These are phyloP conservation scores for Physeter macrocephalus DNA, from an alignment of 2,113 vertebrate species.

Conservation along the genomic window DNA sequence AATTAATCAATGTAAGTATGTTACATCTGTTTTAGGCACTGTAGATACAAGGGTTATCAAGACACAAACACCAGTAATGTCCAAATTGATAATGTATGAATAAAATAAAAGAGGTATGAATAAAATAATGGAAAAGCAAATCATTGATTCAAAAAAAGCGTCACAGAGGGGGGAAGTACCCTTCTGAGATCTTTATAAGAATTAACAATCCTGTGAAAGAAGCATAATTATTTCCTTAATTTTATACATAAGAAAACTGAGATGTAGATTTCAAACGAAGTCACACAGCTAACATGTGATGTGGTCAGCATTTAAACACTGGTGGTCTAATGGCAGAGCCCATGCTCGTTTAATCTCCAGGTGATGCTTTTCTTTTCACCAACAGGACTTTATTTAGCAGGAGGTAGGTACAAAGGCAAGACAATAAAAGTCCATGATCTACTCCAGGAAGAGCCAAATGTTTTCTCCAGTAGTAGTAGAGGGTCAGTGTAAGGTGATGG, in stretches of 20 bases:
- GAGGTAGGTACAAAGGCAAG: not conserved
- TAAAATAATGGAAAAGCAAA: not conserved
- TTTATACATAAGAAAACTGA: slow-evolving; percentile 10
- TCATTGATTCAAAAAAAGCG: not conserved
- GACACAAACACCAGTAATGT: not conserved
- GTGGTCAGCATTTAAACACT: not conserved
- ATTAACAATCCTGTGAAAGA: not conserved
- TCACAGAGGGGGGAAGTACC: not conserved
- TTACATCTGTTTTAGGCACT: not conserved
- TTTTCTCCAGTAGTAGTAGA: not conserved
- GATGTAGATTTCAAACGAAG: not conserved
- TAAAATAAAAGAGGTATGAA: not conserved
- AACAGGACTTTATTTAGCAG: not conserved
- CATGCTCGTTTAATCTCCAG: not conserved
- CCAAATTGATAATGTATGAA: not conserved
- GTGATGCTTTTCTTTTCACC: not conserved
- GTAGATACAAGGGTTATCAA: not conserved
- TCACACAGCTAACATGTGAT: not conserved
- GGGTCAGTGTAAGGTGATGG: not conserved
- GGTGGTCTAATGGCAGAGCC: not conserved
- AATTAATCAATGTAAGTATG: not conserved
- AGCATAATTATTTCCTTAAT: not conserved
- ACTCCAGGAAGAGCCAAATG: not conserved
- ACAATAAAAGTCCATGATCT: not conserved
- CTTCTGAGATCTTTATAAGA: not conserved